These are phyloP conservation scores for Cantharis rustica DNA, from an alignment of 2,888 invertebrate genomes.

Conservation along the genomic window DNA sequence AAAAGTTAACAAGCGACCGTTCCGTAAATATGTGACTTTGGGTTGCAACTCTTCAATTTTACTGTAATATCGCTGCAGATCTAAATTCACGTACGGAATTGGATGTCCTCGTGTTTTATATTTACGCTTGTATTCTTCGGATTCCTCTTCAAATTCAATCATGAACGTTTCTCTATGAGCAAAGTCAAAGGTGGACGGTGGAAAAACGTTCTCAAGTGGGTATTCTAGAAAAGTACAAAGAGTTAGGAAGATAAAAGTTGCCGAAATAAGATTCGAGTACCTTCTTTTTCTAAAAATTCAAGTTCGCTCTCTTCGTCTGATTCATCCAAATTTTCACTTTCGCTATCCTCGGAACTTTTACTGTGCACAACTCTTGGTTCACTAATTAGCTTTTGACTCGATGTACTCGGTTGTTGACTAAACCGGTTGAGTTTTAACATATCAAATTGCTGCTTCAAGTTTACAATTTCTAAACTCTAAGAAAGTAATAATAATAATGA, in stretches of 20 bases:
- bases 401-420: conserved; percentile 7
- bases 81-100: neutral
- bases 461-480: conserved; percentile 64
- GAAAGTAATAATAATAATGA: conserved; percentile 37
- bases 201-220: neutral
- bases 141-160: neutral
- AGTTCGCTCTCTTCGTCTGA: neutral
- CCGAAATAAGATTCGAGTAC: neutral
- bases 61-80: neutral
- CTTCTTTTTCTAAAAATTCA: neutral
- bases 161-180: neutral
- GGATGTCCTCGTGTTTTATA: neutral
- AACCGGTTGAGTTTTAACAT: conserved; percentile 30
- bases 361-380: neutral
- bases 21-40: neutral
- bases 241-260: neutral
- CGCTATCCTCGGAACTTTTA: neutral
- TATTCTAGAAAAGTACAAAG: neutral
- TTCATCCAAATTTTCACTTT: neutral
- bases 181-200: neutral
- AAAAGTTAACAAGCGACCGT: neutral
- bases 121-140: neutral
- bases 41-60: neutral
- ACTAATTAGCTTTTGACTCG: conserved; percentile 25
- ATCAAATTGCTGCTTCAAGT: conserved; percentile 60